Evolutionary conservation across 2,797 vertebrate species (phyloP).

Genomic region (Dicrostonyx torquatus): DNA sequence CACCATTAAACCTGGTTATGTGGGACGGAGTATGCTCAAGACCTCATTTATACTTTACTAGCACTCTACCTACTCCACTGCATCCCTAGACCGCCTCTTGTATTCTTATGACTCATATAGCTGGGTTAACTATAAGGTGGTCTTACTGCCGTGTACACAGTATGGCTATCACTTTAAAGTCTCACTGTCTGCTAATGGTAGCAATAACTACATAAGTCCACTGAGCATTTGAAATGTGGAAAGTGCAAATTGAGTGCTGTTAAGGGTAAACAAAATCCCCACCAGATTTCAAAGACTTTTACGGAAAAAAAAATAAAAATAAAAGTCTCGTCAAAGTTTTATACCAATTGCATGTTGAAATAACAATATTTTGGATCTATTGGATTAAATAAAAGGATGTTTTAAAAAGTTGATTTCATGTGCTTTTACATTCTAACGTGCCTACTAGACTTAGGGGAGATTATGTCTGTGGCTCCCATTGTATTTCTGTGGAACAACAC

Average conservation of each 20-base stretch:
- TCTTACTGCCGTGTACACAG: background rate
- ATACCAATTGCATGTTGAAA: background rate
- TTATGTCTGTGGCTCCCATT: background rate
- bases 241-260: background rate
- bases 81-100: background rate
- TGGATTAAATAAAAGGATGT: constrained; percentile 9
- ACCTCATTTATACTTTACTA: background rate
- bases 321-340: background rate
- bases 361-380: constrained; percentile 11
- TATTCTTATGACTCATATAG: background rate
- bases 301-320: background rate
- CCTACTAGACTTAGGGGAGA: constrained; percentile 23
- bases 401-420: constrained; percentile 41
- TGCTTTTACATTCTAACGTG: constrained; percentile 18
- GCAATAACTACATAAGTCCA: background rate
- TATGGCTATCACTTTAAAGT: background rate
- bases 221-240: background rate
- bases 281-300: background rate
- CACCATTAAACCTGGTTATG: background rate
- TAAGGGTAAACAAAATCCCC: background rate
- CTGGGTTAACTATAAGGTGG: background rate
- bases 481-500: background rate
- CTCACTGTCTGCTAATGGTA: background rate
- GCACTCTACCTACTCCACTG: background rate
- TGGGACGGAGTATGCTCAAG: too few species aligned